These are phyloP conservation scores for Epinotia nisella DNA, from an alignment of 2,888 invertebrate species.

Conservation along the genomic window DNA sequence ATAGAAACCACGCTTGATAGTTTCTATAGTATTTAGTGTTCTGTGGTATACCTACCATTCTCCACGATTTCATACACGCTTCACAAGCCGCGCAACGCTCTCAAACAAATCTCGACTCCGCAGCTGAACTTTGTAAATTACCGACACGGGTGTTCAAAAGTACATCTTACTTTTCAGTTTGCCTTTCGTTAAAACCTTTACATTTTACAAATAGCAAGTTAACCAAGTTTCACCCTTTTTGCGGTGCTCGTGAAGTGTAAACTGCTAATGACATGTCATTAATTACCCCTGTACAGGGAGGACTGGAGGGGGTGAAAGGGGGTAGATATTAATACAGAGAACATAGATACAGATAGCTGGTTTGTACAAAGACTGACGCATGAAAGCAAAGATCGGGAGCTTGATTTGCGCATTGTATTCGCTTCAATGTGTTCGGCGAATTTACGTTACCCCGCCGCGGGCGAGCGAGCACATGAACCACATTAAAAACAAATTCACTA, in stretches of 20 bases:
- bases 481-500: too few species aligned
- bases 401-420: too few species aligned
- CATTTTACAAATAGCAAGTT: not conserved
- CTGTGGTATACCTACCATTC: too few species aligned
- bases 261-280: constrained; percentile 5
- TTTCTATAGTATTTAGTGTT: too few species aligned
- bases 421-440: too few species aligned
- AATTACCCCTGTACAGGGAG: not conserved
- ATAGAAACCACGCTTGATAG: too few species aligned
- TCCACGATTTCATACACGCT: too few species aligned
- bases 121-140: not conserved
- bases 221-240: not conserved
- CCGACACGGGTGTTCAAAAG: not conserved
- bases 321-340: too few species aligned
- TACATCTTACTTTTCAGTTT: not conserved
- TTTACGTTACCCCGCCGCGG: too few species aligned
- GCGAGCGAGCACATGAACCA: too few species aligned
- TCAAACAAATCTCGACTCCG: not conserved
- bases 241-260: not conserved
- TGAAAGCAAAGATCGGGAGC: too few species aligned
- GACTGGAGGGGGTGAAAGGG: not conserved
- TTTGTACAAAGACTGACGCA: not conserved
- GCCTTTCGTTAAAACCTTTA: not conserved
- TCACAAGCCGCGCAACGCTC: too few species aligned
- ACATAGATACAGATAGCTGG: not conserved